These are phyloP conservation scores for Indri indri DNA, from an alignment of 2,113 vertebrate species.

Conservation along the genomic window DNA sequence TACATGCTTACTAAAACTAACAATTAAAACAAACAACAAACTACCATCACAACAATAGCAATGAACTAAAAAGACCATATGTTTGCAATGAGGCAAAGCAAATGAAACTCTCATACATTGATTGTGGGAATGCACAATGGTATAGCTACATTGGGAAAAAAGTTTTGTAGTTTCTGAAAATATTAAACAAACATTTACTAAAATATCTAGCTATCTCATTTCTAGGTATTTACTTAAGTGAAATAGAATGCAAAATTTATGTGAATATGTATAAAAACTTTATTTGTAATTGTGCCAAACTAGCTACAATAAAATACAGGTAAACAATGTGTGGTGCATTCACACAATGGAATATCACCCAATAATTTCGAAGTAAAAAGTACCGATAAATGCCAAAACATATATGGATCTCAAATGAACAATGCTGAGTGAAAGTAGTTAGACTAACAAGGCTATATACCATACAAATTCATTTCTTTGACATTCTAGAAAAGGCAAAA, in stretches of 20 bases:
- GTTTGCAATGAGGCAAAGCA: background rate
- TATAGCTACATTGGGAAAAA: background rate
- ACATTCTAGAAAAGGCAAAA: background rate
- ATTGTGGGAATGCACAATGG: background rate
- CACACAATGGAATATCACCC: background rate
- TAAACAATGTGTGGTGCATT: background rate
- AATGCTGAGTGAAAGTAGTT: background rate
- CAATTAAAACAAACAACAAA: background rate
- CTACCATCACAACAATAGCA: background rate
- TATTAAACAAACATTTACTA: background rate
- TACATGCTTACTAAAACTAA: background rate
- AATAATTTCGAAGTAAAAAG: background rate
- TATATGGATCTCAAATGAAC: background rate
- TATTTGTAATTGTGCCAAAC: background rate
- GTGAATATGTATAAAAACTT: background rate
- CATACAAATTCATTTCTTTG: background rate
- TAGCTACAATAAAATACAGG: background rate
- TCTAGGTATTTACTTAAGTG: background rate
- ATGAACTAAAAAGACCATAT: background rate
- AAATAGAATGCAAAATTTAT: background rate
- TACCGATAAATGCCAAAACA: background rate
- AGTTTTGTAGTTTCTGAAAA: background rate
- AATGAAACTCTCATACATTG: background rate
- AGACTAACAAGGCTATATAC: background rate
- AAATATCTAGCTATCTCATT: background rate